Percentiles rank a stretch among this genome's conserved stretches.
Evolutionary conservation across 2,888 invertebrate species (phyloP).

Genomic region (Hydrotaea diabolus): DNA sequence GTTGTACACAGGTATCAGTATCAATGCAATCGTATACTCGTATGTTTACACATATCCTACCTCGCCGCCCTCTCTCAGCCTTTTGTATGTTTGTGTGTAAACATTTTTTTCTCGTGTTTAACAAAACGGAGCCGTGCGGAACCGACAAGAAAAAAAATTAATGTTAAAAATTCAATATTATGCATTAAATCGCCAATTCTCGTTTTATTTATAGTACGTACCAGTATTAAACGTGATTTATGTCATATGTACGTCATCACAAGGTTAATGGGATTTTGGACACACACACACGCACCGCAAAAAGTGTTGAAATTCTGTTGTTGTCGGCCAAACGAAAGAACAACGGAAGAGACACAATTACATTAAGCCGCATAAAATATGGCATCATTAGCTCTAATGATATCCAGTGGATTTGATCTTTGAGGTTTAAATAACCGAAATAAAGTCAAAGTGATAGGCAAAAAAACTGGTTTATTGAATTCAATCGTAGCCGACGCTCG

Average conservation of each 20-base stretch:
- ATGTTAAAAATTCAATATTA: slow-evolving; percentile 20
- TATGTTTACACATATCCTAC: background rate
- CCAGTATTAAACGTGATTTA: slow-evolving; percentile 26
- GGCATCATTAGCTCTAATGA: too few species aligned
- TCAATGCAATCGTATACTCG: background rate
- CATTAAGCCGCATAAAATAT: too few species aligned
- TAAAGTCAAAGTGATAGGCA: too few species aligned
- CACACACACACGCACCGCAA: background rate
- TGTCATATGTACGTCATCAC: slow-evolving; percentile 12
- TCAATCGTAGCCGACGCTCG: too few species aligned
- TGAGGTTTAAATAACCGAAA: too few species aligned
- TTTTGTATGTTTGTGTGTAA: slow-evolving; percentile 6
- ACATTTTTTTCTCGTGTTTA: background rate
- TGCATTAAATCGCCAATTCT: slow-evolving; percentile 31
- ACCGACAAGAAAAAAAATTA: background rate
- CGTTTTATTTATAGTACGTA: slow-evolving; percentile 8
- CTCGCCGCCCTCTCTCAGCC: too few species aligned
- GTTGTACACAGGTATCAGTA: slow-evolving; percentile 12
- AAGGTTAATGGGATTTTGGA: slow-evolving; percentile 17
- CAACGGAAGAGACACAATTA: too few species aligned
- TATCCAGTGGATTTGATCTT: too few species aligned
- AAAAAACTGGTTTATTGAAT: too few species aligned
- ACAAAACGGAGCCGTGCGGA: too few species aligned
- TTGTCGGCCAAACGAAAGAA: too few species aligned
- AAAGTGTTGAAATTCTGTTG: slow-evolving; percentile 3